Base-by-base conservation (phyloP, 2,888 invertebrate species). In the Neria commutata region DNA sequence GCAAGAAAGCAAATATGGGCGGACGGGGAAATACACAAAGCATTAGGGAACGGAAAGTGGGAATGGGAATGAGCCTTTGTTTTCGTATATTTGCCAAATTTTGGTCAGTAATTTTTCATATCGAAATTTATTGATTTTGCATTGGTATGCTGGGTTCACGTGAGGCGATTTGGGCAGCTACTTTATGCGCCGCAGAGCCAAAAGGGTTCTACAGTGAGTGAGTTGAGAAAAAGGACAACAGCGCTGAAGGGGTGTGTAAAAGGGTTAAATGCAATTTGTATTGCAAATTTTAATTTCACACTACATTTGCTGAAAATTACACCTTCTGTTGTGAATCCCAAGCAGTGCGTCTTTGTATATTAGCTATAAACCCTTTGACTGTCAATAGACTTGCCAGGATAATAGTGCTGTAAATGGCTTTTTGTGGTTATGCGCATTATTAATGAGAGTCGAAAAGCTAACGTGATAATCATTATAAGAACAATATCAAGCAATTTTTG, bases 211-310 rank as follows among this genome's bases (percentile, higher is more conserved):
- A 56, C 23, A 17, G 16, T 54, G 1, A 11, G 37, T 37, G 4
- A 10, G 4, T 37, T 37, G 10, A n/a, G 37, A 37, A 37, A 42
- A 19, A 42, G 42, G 42, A 21, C 21, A n/a, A n/a, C n/a, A n/a
- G n/a, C n/a, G n/a, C n/a, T n/a, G n/a, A n/a, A n/a, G n/a, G n/a
- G 21, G 5, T n/a, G n/a, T n/a, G 37, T 37, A 6, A 37, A 37
- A 37, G 37, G 37, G 37, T 37, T 37, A 37, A 37, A 37, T 37
- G 37, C 37, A 4, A 14, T 23, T 34, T 45, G 24, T 54, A 29
- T 55, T 24, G 48, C 52, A 26, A 46, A 49, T 72, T 75, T 71
- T 70, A 75, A 75, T 75, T 75, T 75, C 76, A 75, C 67, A 76
- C 74, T 65, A 72, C 76, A 75, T 76, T 75, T 75, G 67, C 56